Percentiles rank a stretch among this genome's conserved stretches.
phyloP scores from a whole-genome alignment of 2,113 vertebrate species.

The Neogobius melanostomus region DNA sequence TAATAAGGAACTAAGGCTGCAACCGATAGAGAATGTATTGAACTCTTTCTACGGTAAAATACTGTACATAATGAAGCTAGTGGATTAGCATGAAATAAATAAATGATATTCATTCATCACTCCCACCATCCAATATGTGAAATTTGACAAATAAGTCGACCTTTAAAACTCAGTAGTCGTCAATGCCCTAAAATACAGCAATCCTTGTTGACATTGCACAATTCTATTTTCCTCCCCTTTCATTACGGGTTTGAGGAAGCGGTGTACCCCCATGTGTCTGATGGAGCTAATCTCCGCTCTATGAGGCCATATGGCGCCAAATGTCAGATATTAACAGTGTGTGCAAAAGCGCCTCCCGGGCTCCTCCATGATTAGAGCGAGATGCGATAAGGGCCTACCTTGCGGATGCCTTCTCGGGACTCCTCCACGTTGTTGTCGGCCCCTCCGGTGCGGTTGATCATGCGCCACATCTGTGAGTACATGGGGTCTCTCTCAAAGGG shows the following conservation, averaged over 20 bases:
- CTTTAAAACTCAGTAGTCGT: no score
- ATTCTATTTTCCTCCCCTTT: background rate
- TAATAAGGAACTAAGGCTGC: no score
- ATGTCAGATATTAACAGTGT: background rate
- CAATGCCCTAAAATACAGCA: no score
- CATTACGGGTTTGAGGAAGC: background rate
- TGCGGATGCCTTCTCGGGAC: constrained; percentile 91
- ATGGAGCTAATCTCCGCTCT: background rate
- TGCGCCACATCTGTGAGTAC: constrained; percentile 98
- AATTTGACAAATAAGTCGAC: no score
- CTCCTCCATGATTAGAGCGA: background rate
- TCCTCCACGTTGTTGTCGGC: constrained; percentile 94
- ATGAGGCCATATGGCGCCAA: background rate
- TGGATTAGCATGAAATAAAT: no score
- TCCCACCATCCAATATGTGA: no score
- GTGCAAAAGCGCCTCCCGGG: background rate
- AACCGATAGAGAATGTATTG: no score
- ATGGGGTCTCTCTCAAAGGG: constrained; percentile 97
- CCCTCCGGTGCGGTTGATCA: constrained; percentile 96
- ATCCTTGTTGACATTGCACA: background rate
- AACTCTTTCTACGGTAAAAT: no score
- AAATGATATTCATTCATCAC: no score
- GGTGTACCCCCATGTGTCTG: background rate
- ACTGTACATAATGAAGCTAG: no score
- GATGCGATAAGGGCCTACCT: constrained; percentile 77